phyloP scores from a whole-genome alignment of 2,888 invertebrate species.

The Chromoteleia sp. region DNA sequence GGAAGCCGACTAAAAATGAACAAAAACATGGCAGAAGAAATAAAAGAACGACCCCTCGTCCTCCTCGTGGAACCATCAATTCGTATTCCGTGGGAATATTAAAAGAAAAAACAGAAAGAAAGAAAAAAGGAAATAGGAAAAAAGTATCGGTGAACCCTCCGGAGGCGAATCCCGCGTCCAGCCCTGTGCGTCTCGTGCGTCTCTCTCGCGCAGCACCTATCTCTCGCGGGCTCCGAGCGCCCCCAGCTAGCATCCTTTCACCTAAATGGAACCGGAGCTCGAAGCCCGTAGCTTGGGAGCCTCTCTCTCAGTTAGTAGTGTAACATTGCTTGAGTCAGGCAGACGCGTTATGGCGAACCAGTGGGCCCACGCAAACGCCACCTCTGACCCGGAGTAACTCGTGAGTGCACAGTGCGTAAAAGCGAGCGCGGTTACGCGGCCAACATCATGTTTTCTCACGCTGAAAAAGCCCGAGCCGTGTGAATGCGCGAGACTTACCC shows the following conservation, averaged over 20 bases:
- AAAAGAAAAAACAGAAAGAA: too few relatives aligned
- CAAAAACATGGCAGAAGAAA: too few relatives aligned
- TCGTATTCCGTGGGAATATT: too few relatives aligned
- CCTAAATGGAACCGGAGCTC: slow-evolving; percentile 66
- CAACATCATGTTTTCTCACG: slow-evolving; percentile 4
- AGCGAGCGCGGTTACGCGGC: slow-evolving; percentile 11
- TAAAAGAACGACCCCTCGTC: too few relatives aligned
- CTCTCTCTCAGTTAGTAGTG: slow-evolving; percentile 81
- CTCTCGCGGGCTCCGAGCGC: slow-evolving; percentile 65
- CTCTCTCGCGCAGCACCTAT: slow-evolving; percentile 64
- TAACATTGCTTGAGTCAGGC: slow-evolving; percentile 81
- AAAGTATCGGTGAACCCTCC: background rate
- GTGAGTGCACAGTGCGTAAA: slow-evolving; percentile 55
- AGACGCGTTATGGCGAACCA: slow-evolving; percentile 48
- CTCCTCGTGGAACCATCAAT: too few relatives aligned
- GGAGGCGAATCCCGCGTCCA: slow-evolving; percentile 36
- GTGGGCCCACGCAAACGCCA: slow-evolving; percentile 28
- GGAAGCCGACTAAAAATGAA: too few relatives aligned
- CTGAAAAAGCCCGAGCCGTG: slow-evolving; percentile 17
- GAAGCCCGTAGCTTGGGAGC: slow-evolving; percentile 64
- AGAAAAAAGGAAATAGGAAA: too few relatives aligned
- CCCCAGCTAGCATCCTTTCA: slow-evolving; percentile 71
- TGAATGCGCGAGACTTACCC: slow-evolving; percentile 41
- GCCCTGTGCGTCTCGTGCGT: slow-evolving; percentile 49
- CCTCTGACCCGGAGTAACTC: slow-evolving; percentile 23